Conservation (phyloP, 1,140 invertebrate genomes). For the Drosophila sucinea region DNA sequence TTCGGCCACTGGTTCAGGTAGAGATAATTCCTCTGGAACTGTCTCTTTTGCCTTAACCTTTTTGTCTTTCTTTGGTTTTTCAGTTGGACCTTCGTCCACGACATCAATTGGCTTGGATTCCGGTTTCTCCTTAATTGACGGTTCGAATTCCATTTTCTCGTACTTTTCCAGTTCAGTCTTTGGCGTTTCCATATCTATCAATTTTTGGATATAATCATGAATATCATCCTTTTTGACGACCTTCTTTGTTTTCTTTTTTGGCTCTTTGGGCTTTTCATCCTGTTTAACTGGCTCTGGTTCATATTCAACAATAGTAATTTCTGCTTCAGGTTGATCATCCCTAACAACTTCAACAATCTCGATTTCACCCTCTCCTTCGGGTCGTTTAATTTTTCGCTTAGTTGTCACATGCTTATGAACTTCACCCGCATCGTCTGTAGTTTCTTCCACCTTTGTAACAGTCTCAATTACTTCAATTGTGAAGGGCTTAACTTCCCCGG, state of each 20-base stretch:
- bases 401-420: conserved; percentile 82
- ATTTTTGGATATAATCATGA: conserved; percentile 75
- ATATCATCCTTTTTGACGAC: conserved; percentile 72
- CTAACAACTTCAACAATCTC: conserved; percentile 82
- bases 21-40: conserved; percentile 15
- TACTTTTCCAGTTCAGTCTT: conserved; percentile 79
- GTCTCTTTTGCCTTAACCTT: conserved; percentile 43
- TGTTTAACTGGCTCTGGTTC: conserved; percentile 50
- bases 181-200: conserved; percentile 76
- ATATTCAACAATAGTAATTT: conserved; percentile 77
- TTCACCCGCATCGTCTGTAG: conserved; percentile 65
- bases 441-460: conserved; percentile 67
- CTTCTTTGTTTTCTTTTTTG: conserved; percentile 70
- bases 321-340: conserved; percentile 79
- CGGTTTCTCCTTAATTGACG: conserved; percentile 60
- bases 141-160: conserved; percentile 77
- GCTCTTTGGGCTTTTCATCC: conserved; percentile 63
- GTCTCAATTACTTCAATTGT: conserved; percentile 68
- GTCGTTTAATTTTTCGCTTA: conserved; percentile 82
- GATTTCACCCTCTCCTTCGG: conserved; percentile 75
- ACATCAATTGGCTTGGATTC: conserved; percentile 37
- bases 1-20: conserved; percentile 44
- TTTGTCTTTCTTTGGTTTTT: conserved; percentile 61
- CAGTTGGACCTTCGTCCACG: conserved; percentile 36
- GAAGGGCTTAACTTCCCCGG: conserved; percentile 38